Evolutionary conservation across 2,797 vertebrate genomes (phyloP).

Genomic region (Enteromius radiatus): DNA sequence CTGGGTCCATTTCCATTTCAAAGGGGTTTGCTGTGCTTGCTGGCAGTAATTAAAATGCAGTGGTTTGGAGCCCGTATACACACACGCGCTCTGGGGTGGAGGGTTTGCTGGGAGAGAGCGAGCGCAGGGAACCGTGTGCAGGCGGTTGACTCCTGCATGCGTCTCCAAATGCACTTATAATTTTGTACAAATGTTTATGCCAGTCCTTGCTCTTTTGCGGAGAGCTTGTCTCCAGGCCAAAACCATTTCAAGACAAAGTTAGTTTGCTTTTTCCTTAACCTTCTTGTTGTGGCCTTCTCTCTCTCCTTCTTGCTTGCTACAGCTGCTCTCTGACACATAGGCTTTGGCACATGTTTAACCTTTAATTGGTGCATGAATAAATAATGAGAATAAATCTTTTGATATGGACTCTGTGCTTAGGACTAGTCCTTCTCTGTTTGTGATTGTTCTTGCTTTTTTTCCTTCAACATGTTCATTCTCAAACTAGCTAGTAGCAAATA

Average conservation of each 20-base stretch:
- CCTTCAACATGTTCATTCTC: background rate
- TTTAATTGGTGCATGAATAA: constrained; percentile 64
- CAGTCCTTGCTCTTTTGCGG: constrained; percentile 86
- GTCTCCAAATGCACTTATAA: constrained; percentile 89
- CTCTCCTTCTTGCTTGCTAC: constrained; percentile 74
- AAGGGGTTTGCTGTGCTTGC: constrained; percentile 90
- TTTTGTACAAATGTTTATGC: constrained; percentile 91
- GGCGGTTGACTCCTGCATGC: constrained; percentile 85
- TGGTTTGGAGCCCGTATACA: constrained; percentile 85
- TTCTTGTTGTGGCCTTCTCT: constrained; percentile 86
- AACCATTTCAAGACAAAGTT: constrained; percentile 85
- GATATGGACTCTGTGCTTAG: constrained; percentile 51
- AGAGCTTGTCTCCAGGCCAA: constrained; percentile 85
- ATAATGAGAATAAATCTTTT: constrained; percentile 59
- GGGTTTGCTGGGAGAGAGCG: constrained; percentile 79
- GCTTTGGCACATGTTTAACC: constrained; percentile 60
- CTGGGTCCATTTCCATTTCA: constrained; percentile 97
- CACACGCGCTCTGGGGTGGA: constrained; percentile 73
- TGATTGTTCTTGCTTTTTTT: constrained; percentile 12
- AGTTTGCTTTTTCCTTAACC: constrained; percentile 83
- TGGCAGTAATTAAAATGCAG: constrained; percentile 99
- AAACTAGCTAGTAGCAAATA: constrained; percentile 20
- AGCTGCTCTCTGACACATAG: constrained; percentile 77
- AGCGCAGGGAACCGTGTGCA: constrained; percentile 80
- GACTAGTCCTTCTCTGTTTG: constrained; percentile 16